Conservation (phyloP, 2,113 vertebrate genomes). For the Seriola rivoliana region DNA sequence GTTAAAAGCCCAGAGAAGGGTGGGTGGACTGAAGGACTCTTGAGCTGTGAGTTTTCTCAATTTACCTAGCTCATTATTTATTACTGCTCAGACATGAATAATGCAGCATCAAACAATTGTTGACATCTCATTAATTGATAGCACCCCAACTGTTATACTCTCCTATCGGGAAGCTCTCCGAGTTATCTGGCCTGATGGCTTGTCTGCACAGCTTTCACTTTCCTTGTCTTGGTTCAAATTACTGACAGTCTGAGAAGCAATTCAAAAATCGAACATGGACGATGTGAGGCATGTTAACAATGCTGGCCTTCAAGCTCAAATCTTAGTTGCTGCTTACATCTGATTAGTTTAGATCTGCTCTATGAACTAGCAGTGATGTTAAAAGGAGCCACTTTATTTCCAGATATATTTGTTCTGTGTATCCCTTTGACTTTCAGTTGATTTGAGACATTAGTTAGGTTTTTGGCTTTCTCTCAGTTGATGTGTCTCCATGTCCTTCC, state of each 20-base stretch:
- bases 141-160: slow-evolving; percentile 36
- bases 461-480: slow-evolving; percentile 53
- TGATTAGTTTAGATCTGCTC: not conserved
- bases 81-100: slow-evolving; percentile 60
- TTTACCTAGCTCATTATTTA: slow-evolving; percentile 62
- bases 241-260: not conserved
- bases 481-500: slow-evolving; percentile 49
- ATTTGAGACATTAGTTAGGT: slow-evolving; percentile 31
- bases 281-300: not conserved
- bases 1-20: slow-evolving; percentile 52
- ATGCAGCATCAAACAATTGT: slow-evolving; percentile 66
- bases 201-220: slow-evolving; percentile 13
- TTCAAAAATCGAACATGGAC: not conserved
- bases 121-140: slow-evolving; percentile 78
- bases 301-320: not conserved
- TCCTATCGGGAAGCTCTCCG: slow-evolving; percentile 2
- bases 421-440: slow-evolving; percentile 56
- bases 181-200: slow-evolving; percentile 21
- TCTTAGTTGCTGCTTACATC: not conserved
- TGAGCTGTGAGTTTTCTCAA: slow-evolving; percentile 46
- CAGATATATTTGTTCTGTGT: not conserved
- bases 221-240: not conserved
- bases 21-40: not conserved
- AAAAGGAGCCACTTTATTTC: not conserved
- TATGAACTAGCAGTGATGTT: not conserved